phyloP scores from a whole-genome alignment of 2,888 invertebrate genomes.

The Latrodectus hesperus region DNA sequence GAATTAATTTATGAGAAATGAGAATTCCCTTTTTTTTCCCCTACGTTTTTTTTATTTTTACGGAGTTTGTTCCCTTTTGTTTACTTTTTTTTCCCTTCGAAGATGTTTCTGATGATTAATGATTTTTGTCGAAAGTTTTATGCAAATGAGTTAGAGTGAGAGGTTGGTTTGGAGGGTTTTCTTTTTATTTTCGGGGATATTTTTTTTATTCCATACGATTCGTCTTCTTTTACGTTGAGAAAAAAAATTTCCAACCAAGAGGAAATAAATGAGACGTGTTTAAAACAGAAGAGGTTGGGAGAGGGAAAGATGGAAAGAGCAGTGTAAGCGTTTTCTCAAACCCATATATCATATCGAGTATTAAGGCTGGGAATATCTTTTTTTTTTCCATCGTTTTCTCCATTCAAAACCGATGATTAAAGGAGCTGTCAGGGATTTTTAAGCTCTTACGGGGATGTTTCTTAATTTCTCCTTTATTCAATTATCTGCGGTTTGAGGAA shows the following conservation, averaged over 20 bases:
- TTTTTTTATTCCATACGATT: not conserved
- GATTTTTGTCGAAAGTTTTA: constrained; percentile 46
- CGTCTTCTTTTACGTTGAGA: not conserved
- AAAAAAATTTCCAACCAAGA: not conserved
- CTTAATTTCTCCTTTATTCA: not conserved
- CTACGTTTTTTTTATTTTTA: not conserved
- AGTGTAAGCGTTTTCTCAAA: constrained; percentile 16
- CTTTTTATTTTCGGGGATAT: constrained; percentile 1
- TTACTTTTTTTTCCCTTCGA: not conserved
- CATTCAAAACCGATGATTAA: not conserved
- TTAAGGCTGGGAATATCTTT: not conserved
- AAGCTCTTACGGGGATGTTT: not conserved
- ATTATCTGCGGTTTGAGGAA: not conserved
- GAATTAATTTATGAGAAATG: constrained; percentile 48
- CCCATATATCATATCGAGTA: not conserved
- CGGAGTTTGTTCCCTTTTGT: not conserved
- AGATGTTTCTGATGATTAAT: constrained; percentile 38
- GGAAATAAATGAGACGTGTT: constrained; percentile 38
- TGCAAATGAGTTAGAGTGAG: constrained; percentile 23
- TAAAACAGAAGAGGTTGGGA: not conserved
- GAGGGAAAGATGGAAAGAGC: not conserved
- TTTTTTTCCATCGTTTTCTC: not conserved
- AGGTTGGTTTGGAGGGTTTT: not conserved
- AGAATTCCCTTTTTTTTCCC: constrained; percentile 13
- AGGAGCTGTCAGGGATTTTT: not conserved